Evolutionary conservation across 1,140 invertebrate genomes (phyloP).

Genomic region (Philotrypesis tridentata): DNA sequence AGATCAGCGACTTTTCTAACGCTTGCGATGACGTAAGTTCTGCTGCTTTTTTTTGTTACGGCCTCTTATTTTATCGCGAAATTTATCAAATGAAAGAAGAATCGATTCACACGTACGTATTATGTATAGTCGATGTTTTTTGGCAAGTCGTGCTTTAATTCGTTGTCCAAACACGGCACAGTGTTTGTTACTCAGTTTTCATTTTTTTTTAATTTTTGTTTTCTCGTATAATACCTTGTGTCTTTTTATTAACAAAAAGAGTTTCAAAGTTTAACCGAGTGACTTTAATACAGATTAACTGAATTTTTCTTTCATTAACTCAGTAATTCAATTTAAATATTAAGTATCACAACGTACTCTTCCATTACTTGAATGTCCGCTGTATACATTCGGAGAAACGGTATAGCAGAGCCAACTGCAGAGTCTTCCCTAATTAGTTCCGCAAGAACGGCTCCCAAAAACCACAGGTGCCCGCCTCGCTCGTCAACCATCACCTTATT

Average conservation of each 20-base stretch:
- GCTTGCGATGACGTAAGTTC: conserved; percentile 66
- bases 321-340: not conserved
- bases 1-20: conserved; percentile 64
- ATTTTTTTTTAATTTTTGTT: not conserved
- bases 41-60: conserved; percentile 23
- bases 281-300: not conserved
- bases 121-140: conserved; percentile 8
- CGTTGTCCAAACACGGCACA: not conserved
- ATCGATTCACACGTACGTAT: conserved; percentile 6
- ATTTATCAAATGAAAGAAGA: not conserved
- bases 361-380: not conserved
- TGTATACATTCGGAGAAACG: not conserved
- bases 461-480: not conserved
- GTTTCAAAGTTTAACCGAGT: not conserved
- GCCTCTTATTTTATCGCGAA: not conserved
- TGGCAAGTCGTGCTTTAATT: not conserved
- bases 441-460: not conserved
- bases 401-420: not conserved
- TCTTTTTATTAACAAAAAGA: not conserved
- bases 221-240: not conserved
- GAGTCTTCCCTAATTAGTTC: not conserved
- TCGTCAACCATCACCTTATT: not conserved
- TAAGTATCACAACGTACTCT: not conserved
- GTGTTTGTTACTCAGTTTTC: not conserved
- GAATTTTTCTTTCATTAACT: not conserved